These are phyloP conservation scores for Linyphia triangularis DNA, from an alignment of 2,888 invertebrate genomes.

Conservation along the genomic window DNA sequence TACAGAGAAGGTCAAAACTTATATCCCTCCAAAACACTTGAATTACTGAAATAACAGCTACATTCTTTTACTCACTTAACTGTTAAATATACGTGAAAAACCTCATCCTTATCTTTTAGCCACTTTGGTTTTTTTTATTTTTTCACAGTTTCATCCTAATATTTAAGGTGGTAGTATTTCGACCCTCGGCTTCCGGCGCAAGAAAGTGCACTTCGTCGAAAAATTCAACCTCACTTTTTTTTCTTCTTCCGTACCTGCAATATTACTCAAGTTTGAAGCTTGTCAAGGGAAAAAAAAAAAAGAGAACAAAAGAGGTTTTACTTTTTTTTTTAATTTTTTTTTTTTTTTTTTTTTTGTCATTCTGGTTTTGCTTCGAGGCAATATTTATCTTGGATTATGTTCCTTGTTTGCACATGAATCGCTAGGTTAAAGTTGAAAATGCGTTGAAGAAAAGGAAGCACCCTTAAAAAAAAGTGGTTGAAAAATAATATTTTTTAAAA, in stretches of 20 bases:
- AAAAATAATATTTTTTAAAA: constrained; percentile 66
- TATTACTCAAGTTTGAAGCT: constrained; percentile 53
- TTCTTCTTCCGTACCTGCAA: constrained; percentile 58
- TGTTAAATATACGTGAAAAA: neutral
- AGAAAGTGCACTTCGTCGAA: constrained; percentile 12
- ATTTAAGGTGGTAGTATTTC: constrained; percentile 35
- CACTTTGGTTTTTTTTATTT: neutral
- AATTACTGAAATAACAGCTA: too few relatives aligned
- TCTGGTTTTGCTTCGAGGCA: constrained; percentile 64
- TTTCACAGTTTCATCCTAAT: neutral
- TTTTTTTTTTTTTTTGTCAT: constrained; percentile 40
- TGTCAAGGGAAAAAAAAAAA: constrained; percentile 9
- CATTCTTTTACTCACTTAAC: too few relatives aligned
- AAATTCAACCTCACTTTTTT: constrained; percentile 41
- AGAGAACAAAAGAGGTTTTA: constrained; percentile 40
- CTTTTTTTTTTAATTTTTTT: constrained; percentile 19
- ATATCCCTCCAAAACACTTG: too few relatives aligned
- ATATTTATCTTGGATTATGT: constrained; percentile 73
- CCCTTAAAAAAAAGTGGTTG: neutral
- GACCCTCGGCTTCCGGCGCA: constrained; percentile 34
- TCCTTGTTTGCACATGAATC: constrained; percentile 68
- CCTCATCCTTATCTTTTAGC: neutral
- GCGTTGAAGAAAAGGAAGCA: neutral
- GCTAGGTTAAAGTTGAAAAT: constrained; percentile 67
- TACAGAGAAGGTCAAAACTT: too few relatives aligned